Conservation (phyloP, 92 coral and sea anemone species). For the Ricordea florida region DNA sequence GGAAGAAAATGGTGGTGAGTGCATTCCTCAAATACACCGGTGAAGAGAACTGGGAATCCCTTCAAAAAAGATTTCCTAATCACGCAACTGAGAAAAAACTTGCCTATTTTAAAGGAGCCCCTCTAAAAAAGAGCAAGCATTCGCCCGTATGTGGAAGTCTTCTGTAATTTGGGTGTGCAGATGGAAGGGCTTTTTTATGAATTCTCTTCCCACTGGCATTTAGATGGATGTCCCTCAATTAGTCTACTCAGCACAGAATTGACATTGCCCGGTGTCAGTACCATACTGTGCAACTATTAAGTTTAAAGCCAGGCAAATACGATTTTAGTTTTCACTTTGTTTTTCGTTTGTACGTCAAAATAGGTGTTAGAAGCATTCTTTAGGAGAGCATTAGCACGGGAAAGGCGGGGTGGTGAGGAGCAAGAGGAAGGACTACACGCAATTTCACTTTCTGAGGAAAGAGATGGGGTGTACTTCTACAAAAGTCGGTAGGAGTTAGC, state of each 20-base stretch:
- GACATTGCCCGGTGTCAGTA: too few relatives aligned
- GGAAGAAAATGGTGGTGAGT: slow-evolving; percentile 1
- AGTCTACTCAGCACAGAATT: too few relatives aligned
- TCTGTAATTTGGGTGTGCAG: too few relatives aligned
- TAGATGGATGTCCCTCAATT: too few relatives aligned
- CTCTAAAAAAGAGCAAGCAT: background rate
- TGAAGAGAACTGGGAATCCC: slow-evolving; percentile 13
- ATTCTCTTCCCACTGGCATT: too few relatives aligned
- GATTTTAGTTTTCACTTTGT: background rate
- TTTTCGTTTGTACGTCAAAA: background rate
- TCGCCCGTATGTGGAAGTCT: too few relatives aligned
- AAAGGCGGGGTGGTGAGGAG: too few relatives aligned
- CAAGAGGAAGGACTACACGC: too few relatives aligned
- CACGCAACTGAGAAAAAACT: slow-evolving; percentile 53
- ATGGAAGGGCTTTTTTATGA: too few relatives aligned
- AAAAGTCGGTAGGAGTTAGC: too few relatives aligned
- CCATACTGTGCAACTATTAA: background rate
- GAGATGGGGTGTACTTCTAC: too few relatives aligned
- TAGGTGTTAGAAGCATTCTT: background rate
- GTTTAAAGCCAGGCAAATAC: background rate
- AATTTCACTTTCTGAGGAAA: too few relatives aligned
- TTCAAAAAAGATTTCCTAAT: slow-evolving; percentile 49
- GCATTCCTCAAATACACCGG: slow-evolving; percentile 30
- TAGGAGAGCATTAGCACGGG: background rate
- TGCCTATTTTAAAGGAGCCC: slow-evolving; percentile 21